Evolutionary conservation across 2,888 invertebrate species (phyloP).

Genomic region (Spisula subtruncata): DNA sequence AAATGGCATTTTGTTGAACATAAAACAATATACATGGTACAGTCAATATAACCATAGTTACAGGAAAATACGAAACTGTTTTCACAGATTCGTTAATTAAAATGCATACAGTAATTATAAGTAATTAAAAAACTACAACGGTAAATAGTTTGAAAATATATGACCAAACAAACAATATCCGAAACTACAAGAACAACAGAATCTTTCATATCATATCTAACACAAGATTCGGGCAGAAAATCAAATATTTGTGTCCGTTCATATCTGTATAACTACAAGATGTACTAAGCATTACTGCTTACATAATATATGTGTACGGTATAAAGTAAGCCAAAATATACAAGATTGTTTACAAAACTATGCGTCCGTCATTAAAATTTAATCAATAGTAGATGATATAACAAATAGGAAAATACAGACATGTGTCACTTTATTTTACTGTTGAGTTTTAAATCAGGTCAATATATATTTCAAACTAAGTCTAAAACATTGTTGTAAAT

Average conservation of each 20-base stretch:
- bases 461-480: background rate
- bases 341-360: background rate
- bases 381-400: background rate
- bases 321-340: background rate
- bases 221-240: background rate
- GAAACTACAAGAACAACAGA: conserved; percentile 4
- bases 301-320: background rate
- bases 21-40: conserved; percentile 8
- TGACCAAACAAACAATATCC: conserved; percentile 11
- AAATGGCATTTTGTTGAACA: conserved; percentile 18
- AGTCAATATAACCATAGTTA: background rate
- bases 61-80: background rate
- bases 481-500: background rate
- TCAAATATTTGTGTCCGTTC: conserved; percentile 1
- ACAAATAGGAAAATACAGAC: background rate
- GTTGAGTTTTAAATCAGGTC: background rate
- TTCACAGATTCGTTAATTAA: background rate
- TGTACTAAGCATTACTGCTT: background rate
- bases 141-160: conserved; percentile 13
- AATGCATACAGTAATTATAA: background rate
- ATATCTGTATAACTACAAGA: conserved; percentile 14
- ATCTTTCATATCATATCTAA: background rate
- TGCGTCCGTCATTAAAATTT: background rate
- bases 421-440: background rate
- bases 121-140: conserved; percentile 21